Conservation (phyloP, 2,888 invertebrate genomes). For the Dinocampus coccinellae region DNA sequence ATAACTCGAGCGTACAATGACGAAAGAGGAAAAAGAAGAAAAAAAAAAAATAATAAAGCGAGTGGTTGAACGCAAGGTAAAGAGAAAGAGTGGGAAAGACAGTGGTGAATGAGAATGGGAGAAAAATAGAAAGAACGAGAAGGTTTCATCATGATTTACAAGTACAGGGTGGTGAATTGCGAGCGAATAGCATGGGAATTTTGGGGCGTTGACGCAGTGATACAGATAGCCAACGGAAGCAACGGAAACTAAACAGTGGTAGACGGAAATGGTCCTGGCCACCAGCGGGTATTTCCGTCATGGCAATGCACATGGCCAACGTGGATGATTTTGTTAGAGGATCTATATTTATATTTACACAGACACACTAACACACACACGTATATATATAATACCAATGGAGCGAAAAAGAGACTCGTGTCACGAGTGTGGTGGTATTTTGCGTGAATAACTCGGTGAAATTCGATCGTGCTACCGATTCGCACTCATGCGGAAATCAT, state of each 20-base stretch:
- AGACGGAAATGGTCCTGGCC: slow-evolving; percentile 63
- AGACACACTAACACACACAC: neutral
- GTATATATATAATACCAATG: neutral
- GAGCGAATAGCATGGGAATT: slow-evolving; percentile 24
- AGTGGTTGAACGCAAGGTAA: too few species aligned
- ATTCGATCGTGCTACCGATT: slow-evolving; percentile 42
- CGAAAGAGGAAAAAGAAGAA: neutral
- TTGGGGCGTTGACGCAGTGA: slow-evolving; percentile 54
- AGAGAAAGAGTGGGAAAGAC: slow-evolving; percentile 1
- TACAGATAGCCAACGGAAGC: slow-evolving; percentile 59
- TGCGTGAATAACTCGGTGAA: slow-evolving; percentile 42
- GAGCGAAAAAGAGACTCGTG: neutral
- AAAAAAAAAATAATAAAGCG: slow-evolving; percentile 34
- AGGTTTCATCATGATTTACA: slow-evolving; percentile 40
- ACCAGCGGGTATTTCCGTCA: slow-evolving; percentile 59
- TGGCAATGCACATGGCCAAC: neutral
- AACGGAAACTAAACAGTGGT: slow-evolving; percentile 65
- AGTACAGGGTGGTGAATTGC: slow-evolving; percentile 22
- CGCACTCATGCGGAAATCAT: slow-evolving; percentile 31
- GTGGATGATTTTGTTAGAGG: neutral
- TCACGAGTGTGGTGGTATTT: slow-evolving; percentile 19
- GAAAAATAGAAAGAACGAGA: slow-evolving; percentile 27
- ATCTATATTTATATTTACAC: neutral
- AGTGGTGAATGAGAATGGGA: too few species aligned
- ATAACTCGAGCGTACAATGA: slow-evolving; percentile 5